phyloP scores from a whole-genome alignment of 92 coral and sea anemone species.

The Phenganax stokvisi region DNA sequence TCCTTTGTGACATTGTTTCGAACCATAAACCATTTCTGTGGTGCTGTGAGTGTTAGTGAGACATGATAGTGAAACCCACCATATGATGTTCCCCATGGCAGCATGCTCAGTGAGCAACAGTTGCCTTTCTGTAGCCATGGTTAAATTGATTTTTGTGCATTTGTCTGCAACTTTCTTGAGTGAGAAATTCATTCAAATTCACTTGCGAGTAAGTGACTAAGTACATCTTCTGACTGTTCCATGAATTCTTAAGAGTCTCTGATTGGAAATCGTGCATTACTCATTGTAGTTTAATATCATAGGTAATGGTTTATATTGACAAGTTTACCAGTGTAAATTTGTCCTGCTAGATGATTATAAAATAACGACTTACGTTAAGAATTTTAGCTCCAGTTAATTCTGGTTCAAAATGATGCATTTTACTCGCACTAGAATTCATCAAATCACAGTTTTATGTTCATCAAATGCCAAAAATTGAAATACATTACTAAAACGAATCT shows the following conservation, averaged over 20 bases:
- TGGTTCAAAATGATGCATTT: too few species aligned
- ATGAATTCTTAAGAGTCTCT: background rate
- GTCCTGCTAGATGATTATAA: too few species aligned
- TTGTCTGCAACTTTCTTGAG: background rate
- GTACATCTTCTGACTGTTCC: background rate
- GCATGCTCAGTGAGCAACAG: slow-evolving; percentile 8
- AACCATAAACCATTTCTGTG: slow-evolving; percentile 12
- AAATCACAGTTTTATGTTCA: too few species aligned
- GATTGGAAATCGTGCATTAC: background rate
- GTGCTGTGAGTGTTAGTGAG: slow-evolving; percentile 1
- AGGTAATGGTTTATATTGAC: too few species aligned
- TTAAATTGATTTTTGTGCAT: background rate
- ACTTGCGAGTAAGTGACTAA: background rate
- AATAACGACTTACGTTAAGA: too few species aligned
- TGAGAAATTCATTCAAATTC: background rate
- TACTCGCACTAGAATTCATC: too few species aligned
- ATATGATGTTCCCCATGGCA: background rate
- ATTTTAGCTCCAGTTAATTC: too few species aligned
- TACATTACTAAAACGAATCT: too few species aligned
- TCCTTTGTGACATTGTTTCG: background rate
- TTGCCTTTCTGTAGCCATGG: slow-evolving; percentile 2
- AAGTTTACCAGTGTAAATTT: too few species aligned
- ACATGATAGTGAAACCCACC: slow-evolving; percentile 6
- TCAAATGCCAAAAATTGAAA: too few species aligned
- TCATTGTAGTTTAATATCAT: background rate